Evolutionary conservation across 2,113 vertebrate genomes (phyloP).

Genomic region (Ovis canadensis): DNA sequence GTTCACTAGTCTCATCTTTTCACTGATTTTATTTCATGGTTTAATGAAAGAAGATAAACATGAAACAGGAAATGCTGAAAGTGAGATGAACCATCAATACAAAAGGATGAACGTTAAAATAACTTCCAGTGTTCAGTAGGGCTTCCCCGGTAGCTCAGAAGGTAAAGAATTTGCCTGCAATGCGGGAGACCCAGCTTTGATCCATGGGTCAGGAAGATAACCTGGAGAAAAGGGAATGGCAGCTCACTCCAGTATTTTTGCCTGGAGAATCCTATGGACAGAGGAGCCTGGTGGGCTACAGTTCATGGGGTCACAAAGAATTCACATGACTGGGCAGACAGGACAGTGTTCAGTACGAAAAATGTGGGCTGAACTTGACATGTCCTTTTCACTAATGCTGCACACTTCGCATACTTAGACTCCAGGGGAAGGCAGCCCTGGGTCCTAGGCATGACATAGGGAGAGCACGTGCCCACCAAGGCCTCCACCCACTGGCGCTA

Average conservation of each 20-base stretch:
- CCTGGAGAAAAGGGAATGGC: neutral
- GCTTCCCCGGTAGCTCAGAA: neutral
- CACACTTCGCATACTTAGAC: neutral
- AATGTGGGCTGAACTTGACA: neutral
- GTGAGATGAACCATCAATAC: neutral
- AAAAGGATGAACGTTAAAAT: neutral
- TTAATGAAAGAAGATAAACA: neutral
- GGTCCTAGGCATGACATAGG: rapidly evolving
- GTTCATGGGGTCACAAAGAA: neutral
- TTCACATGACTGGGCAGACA: neutral
- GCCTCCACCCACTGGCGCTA: neutral
- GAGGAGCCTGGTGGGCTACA: neutral
- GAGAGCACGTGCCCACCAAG: neutral
- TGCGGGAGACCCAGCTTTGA: neutral
- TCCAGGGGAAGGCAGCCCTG: rapidly evolving
- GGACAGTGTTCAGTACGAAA: neutral
- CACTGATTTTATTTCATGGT: neutral
- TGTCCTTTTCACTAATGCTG: neutral
- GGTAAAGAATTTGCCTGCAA: neutral
- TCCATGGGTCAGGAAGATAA: neutral
- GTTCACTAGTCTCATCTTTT: neutral
- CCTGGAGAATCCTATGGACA: neutral
- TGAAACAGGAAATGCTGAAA: neutral
- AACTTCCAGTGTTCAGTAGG: neutral
- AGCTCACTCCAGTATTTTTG: neutral